A percentile compares a stretch with the other conserved stretches of the same genome.
These are phyloP conservation scores for Disparrhopalites patrizii DNA, from an alignment of 2,888 invertebrate species.

Conservation along the genomic window DNA sequence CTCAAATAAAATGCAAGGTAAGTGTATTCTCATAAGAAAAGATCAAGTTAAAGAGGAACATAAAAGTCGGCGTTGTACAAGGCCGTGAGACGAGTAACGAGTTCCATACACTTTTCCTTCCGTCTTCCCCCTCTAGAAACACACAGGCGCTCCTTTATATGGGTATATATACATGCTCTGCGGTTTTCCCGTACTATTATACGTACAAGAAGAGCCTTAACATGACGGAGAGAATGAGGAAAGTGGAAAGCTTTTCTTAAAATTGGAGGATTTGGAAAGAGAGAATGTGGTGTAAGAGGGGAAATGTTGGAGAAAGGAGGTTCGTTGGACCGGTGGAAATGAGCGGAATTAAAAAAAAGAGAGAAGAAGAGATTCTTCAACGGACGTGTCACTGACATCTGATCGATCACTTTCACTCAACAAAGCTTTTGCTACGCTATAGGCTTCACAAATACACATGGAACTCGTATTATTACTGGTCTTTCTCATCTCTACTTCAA, in stretches of 20 bases:
- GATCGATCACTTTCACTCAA: constrained; percentile 24
- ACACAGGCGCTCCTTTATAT: background rate
- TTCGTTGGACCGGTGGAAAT: constrained; percentile 12
- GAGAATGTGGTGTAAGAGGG: background rate
- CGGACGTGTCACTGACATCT: constrained; percentile 25
- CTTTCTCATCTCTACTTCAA: no score
- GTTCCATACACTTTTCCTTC: background rate
- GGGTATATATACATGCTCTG: background rate
- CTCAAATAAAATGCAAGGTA: no score
- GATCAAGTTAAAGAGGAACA: no score
- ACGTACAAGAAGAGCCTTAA: background rate
- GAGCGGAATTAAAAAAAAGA: constrained; percentile 19
- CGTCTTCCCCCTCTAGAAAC: background rate
- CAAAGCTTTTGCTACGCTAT: no score
- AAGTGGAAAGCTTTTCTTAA: background rate
- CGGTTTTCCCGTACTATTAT: background rate
- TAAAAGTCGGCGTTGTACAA: no score
- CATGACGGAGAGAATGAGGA: background rate
- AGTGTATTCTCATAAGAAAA: no score
- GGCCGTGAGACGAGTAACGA: no score
- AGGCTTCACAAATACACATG: no score
- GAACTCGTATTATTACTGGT: no score
- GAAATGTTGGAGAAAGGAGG: background rate
- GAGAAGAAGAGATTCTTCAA: no score
- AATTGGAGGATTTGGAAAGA: background rate